Base-by-base conservation (phyloP, 2,113 vertebrate species). In the Corythornis vintsioides region DNA sequence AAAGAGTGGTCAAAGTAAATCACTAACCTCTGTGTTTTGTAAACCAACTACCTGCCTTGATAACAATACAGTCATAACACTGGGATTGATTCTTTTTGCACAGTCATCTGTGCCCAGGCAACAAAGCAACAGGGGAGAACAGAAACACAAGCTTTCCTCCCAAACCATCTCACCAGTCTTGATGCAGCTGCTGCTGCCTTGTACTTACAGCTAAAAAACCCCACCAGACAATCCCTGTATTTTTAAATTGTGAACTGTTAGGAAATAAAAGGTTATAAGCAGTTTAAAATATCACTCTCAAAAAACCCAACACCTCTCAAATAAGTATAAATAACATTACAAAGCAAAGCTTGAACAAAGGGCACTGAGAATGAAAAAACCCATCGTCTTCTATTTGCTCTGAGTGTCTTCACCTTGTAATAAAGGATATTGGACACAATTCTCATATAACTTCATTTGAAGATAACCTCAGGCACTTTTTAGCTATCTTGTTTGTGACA, bases 381-480 rank as follows among this genome's bases (percentile, higher is more conserved):
- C 12, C 55, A 96, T 94, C 28, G 4, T n/a, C 88, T 92, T 76
- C 33, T 77, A 87, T 96, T 97, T 95, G 77, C 87, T 93, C 66
- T 86, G 55, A 96, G 89, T 83, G 61, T 86, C 75, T 95, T 86
- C 77, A 95, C 78, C 77, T 87, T 90, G 69, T 92, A 97, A 96
- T 97, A 94, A 77, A 96, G 74, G 45, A 88, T 82, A 97, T 70
- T 96, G 92, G 83, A 93, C 89, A 92, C 73, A 96, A 95, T 93
- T 95, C 83, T 95, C 96, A 97, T 96, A 89, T 95, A 97, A 97
- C 91, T 95, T 96, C 66, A 96, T 97, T 97, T 97, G 76, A 93
- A 86, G 86, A 95, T 89, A 96, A 96, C 93, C 63, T 3, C 71
- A 94, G 96, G 95, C 91, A 83, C 65, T 90, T 83, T 78, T 92